Conservation (phyloP, 1,140 invertebrate genomes). For the Aphelenchoides fujianensis region DNA sequence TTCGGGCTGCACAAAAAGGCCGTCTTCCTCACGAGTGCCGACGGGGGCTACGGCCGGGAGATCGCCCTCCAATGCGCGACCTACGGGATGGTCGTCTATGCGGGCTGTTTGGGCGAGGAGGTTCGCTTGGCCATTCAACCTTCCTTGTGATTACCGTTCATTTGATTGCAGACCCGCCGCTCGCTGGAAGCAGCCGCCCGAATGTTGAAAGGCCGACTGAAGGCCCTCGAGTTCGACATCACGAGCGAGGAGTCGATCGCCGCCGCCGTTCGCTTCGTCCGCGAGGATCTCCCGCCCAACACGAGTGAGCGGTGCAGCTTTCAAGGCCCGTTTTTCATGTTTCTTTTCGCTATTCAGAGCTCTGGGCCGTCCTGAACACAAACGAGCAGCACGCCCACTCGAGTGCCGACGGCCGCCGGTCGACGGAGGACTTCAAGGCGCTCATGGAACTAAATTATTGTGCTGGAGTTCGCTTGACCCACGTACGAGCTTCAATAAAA, state of each 20-base stretch:
- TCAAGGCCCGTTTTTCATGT: too few relatives aligned
- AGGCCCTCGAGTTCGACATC: conserved; percentile 34
- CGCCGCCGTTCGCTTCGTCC: conserved; percentile 23
- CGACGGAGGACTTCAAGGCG: conserved; percentile 19
- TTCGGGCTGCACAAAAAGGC: conserved; percentile 25
- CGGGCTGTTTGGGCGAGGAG: conserved; percentile 39
- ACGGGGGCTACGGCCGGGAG: conserved; percentile 34
- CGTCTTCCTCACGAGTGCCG: conserved; percentile 46
- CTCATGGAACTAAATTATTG: conserved; percentile 39
- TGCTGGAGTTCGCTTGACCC: conserved; percentile 38
- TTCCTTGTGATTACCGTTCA: background rate
- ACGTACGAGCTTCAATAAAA: conserved; percentile 25
- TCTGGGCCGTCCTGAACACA: conserved; percentile 48
- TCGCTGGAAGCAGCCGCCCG: conserved; percentile 17
- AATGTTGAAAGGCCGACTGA: conserved; percentile 29
- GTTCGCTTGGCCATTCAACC: conserved; percentile 11
- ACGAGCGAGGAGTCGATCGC: conserved; percentile 37
- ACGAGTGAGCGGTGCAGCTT: too few relatives aligned
- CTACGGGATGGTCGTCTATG: conserved; percentile 37
- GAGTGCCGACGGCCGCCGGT: background rate
- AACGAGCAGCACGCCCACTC: background rate
- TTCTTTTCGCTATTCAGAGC: conserved; percentile 44
- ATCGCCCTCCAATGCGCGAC: conserved; percentile 39
- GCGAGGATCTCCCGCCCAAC: background rate
- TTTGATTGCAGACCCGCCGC: conserved; percentile 15